Evolutionary conservation across 2,888 invertebrate species (phyloP).

Genomic region (Papilio gigon): DNA sequence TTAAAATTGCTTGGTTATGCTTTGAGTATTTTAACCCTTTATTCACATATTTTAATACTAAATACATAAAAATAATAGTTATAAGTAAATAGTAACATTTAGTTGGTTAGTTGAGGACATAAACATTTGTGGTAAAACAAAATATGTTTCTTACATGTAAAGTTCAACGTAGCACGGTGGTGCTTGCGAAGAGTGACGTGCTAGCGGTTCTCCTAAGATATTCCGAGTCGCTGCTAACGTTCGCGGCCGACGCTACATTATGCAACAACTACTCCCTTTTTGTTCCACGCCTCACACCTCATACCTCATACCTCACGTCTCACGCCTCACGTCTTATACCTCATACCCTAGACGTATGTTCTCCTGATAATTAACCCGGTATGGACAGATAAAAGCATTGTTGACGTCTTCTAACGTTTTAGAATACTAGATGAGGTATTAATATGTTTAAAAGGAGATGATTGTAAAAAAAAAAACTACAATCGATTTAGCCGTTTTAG

Average conservation of each 20-base stretch:
- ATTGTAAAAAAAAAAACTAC: too few species aligned
- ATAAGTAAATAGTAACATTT: too few species aligned
- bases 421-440: constrained; percentile 1
- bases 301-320: constrained; percentile 52
- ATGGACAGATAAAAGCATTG: constrained; percentile 26
- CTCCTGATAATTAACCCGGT: constrained; percentile 38
- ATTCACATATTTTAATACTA: too few species aligned
- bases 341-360: constrained; percentile 54
- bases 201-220: constrained; percentile 68
- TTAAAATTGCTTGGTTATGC: too few species aligned
- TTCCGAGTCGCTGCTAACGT: constrained; percentile 65
- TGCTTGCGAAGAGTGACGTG: constrained; percentile 56
- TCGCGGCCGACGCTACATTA: constrained; percentile 69
- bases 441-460: background rate
- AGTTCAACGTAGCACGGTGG: constrained; percentile 53
- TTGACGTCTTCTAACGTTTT: constrained; percentile 6
- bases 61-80: too few species aligned
- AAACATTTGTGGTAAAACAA: too few species aligned
- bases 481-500: too few species aligned
- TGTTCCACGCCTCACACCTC: constrained; percentile 55
- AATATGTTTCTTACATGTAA: too few species aligned
- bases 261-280: constrained; percentile 62
- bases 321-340: constrained; percentile 49
- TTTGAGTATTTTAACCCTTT: too few species aligned
- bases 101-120: too few species aligned